Conservation (phyloP, 1,140 invertebrate genomes). For the Yoshiicerus persimilis region DNA sequence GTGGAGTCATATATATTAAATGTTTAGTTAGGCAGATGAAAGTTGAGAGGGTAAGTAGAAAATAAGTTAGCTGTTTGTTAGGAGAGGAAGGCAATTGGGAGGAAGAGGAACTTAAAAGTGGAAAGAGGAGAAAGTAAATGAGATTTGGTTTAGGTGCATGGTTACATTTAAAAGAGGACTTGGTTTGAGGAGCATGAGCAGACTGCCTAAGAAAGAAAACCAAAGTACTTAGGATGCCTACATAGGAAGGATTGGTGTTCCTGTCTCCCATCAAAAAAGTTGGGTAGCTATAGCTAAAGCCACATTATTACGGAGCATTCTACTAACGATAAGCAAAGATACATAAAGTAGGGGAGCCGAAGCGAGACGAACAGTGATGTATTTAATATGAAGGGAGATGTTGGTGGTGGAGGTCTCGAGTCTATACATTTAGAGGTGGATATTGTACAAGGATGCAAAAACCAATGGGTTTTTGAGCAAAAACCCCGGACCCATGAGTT, state of each 20-base stretch:
- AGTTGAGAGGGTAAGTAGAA: neutral
- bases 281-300: neutral
- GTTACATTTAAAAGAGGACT: neutral
- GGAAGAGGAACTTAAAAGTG: neutral
- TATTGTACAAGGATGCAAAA: no score
- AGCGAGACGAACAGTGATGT: neutral
- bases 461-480: no score
- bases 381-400: no score
- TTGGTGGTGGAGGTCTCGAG: no score
- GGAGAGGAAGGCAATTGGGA: neutral
- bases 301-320: neutral
- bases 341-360: neutral
- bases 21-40: neutral
- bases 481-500: no score
- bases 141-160: neutral
- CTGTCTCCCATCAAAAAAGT: neutral
- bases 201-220: neutral
- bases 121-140: neutral
- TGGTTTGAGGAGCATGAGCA: neutral
- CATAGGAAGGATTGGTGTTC: no score
- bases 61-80: neutral
- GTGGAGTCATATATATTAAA: no score
- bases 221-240: neutral
- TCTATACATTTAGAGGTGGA: no score
- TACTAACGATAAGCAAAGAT: neutral